A percentile compares a stretch with the other conserved stretches of the same genome.
phyloP scores from a whole-genome alignment of 2,113 vertebrate genomes.

The Chlamydotis undulata region DNA sequence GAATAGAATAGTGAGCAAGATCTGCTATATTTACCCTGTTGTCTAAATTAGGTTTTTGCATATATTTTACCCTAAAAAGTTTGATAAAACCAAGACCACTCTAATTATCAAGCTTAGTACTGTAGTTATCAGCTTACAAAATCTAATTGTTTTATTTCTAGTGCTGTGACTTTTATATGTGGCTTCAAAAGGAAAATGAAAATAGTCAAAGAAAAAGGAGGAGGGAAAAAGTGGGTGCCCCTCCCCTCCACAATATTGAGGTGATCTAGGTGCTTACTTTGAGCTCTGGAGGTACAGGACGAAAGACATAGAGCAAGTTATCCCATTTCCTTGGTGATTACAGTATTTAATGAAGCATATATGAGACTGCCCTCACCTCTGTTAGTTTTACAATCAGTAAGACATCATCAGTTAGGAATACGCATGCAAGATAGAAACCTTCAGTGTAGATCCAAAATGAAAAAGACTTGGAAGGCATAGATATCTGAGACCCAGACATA shows the following conservation, averaged over 20 bases:
- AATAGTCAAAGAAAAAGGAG: not conserved
- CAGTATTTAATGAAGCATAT: not conserved
- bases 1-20: not conserved
- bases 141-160: not conserved
- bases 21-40: not conserved
- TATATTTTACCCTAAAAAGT: not conserved
- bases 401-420: not conserved
- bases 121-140: not conserved
- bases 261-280: not conserved
- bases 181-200: not conserved
- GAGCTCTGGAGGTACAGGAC: not conserved
- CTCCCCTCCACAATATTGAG: not conserved
- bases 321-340: not conserved
- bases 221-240: rapidly evolving
- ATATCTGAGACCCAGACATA: not conserved
- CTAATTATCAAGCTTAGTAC: not conserved
- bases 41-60: not conserved
- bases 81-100: not conserved
- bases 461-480: not conserved
- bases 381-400: not conserved
- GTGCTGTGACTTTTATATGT: not conserved
- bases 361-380: not conserved
- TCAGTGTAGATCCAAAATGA: not conserved
- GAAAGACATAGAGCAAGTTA: not conserved
- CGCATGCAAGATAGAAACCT: not conserved